phyloP scores from a whole-genome alignment of 2,113 vertebrate species.

The Chamaetylas fuelleborni region DNA sequence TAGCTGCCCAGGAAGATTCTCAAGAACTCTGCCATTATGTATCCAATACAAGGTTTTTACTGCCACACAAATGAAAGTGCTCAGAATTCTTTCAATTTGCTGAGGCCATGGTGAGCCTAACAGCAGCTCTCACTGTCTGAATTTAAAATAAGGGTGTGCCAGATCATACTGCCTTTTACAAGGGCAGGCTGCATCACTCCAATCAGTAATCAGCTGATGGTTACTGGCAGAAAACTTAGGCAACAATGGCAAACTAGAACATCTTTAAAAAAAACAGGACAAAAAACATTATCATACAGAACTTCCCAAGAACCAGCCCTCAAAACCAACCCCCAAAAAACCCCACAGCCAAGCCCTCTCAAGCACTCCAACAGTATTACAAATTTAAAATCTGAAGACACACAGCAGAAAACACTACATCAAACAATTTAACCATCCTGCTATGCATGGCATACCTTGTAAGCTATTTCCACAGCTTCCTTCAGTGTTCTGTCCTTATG shows the following conservation, averaged over 20 bases:
- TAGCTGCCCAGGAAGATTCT: background rate
- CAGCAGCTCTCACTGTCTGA: background rate
- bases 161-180: background rate
- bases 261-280: background rate
- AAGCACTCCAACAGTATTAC: background rate
- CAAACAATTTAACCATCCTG: background rate
- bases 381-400: background rate
- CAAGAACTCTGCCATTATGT: background rate
- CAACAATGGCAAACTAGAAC: background rate
- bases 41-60: background rate
- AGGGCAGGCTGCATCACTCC: background rate
- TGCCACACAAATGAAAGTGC: background rate
- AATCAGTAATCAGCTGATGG: background rate
- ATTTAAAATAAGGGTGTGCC: background rate
- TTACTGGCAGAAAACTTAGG: background rate
- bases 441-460: slow-evolving; percentile 77
- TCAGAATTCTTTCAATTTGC: background rate
- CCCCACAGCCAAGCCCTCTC: background rate
- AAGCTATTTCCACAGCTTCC: slow-evolving; percentile 93
- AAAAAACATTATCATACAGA: background rate
- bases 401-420: background rate
- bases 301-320: background rate
- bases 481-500: slow-evolving; percentile 95
- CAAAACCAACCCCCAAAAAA: background rate
- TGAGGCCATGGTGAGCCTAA: background rate